phyloP scores from a whole-genome alignment of 1,140 invertebrate genomes.

The Pseudomyrmex cubaensis region DNA sequence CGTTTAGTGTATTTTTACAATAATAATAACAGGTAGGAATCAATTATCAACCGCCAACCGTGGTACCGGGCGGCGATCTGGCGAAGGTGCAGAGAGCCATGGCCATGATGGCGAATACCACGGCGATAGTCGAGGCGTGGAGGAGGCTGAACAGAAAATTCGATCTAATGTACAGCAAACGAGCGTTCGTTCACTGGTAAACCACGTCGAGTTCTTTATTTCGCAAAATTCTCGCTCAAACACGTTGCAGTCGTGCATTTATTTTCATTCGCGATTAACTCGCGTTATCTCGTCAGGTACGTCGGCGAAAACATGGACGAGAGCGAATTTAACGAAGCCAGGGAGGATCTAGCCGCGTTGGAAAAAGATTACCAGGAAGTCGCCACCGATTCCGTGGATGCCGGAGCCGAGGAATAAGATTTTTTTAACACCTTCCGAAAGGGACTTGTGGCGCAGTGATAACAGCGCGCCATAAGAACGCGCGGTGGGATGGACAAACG shows the following conservation, averaged over 20 bases:
- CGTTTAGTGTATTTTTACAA: not conserved
- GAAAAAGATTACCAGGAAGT: slow-evolving; percentile 85
- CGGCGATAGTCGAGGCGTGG: slow-evolving; percentile 95
- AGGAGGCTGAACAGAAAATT: slow-evolving; percentile 88
- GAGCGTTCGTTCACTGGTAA: slow-evolving; percentile 88
- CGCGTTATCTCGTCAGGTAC: slow-evolving; percentile 82
- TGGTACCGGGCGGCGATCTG: slow-evolving; percentile 92
- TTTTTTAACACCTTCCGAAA: too few relatives aligned
- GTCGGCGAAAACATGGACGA: slow-evolving; percentile 90
- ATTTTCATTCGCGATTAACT: not conserved
- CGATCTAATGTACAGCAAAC: slow-evolving; percentile 87
- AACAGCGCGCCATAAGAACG: not conserved
- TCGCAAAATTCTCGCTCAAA: not conserved
- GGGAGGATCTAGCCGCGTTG: slow-evolving; percentile 88
- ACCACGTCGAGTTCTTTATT: not conserved
- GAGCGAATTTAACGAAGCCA: slow-evolving; percentile 88
- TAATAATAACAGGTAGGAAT: slow-evolving; percentile 86
- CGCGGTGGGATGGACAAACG: slow-evolving; percentile 41
- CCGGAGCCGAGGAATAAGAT: slow-evolving; percentile 65
- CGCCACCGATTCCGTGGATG: slow-evolving; percentile 78
- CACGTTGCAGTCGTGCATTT: too few relatives aligned
- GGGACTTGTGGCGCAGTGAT: not conserved
- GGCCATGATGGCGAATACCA: slow-evolving; percentile 95
- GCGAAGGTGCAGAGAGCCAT: slow-evolving; percentile 94
- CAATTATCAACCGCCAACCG: slow-evolving; percentile 94